Conservation (phyloP, 2,888 invertebrate genomes). For the Cordilura impudica region DNA sequence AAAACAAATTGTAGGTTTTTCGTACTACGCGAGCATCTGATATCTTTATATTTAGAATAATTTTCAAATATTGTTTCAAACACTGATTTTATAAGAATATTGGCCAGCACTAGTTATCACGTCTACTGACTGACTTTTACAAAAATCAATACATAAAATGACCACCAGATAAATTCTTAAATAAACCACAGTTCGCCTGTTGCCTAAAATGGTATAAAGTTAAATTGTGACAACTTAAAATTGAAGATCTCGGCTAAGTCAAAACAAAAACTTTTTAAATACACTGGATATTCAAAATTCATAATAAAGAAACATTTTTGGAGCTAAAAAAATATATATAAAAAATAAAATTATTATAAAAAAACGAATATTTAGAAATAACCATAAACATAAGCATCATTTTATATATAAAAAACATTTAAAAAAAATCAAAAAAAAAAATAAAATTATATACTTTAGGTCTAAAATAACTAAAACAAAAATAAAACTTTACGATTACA, state of each 20-base stretch:
- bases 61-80: too few relatives aligned
- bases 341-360: slow-evolving; percentile 47
- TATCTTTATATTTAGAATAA: too few relatives aligned
- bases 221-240: slow-evolving; percentile 51
- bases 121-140: too few relatives aligned
- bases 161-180: too few relatives aligned
- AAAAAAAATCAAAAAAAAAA: slow-evolving; percentile 60
- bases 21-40: too few relatives aligned
- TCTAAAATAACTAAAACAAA: slow-evolving; percentile 52
- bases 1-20: too few relatives aligned
- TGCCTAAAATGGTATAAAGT: slow-evolving; percentile 33
- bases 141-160: too few relatives aligned
- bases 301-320: slow-evolving; percentile 68
- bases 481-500: slow-evolving; percentile 29
- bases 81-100: too few relatives aligned
- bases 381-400: slow-evolving; percentile 71
- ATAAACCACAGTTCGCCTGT: not conserved
- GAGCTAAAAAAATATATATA: slow-evolving; percentile 67
- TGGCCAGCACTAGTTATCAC: too few relatives aligned
- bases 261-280: slow-evolving; percentile 34
- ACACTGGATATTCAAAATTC: slow-evolving; percentile 62
- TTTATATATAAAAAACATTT: slow-evolving; percentile 65
- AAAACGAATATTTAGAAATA: slow-evolving; percentile 63
- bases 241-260: slow-evolving; percentile 63
- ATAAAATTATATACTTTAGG: slow-evolving; percentile 65